phyloP scores from a whole-genome alignment of 2,113 vertebrate species.

The Thalassoma bifasciatum region DNA sequence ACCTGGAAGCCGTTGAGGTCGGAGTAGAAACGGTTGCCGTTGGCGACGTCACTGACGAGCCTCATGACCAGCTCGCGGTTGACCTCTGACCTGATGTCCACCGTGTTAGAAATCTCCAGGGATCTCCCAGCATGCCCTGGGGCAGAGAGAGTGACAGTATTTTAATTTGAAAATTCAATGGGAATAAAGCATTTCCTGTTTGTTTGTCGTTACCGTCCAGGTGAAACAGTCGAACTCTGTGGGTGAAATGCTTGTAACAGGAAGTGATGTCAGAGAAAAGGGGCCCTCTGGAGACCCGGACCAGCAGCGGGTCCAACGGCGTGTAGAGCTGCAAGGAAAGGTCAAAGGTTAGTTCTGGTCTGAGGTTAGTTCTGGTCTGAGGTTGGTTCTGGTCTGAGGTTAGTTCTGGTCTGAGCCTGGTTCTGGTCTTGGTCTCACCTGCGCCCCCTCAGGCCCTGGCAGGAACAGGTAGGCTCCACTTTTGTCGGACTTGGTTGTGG shows the following conservation, averaged over 20 bases:
- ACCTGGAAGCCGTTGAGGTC: conserved; percentile 98
- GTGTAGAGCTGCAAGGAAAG: conserved; percentile 83
- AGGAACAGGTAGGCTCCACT: conserved; percentile 95
- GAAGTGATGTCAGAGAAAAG: conserved; percentile 92
- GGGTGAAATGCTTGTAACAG: conserved; percentile 87
- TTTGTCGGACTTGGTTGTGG: conserved; percentile 86
- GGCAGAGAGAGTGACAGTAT: background rate
- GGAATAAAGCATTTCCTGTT: too few species aligned
- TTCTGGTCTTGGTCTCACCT: conserved; percentile 76
- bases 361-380: too few species aligned
- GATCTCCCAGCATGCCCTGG: conserved; percentile 83
- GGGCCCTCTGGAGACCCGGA: conserved; percentile 87
- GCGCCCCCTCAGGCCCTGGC: conserved; percentile 86
- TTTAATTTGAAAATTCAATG: conserved; percentile 13
- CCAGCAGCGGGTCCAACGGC: conserved; percentile 78
- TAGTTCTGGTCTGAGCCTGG: background rate
- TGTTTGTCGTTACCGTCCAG: conserved; percentile 90
- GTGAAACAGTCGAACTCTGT: conserved; percentile 87
- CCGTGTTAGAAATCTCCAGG: conserved; percentile 90
- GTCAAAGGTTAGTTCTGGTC: conserved; percentile 16
- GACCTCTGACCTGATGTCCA: conserved; percentile 91
- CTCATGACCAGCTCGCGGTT: conserved; percentile 94
- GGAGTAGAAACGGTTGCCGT: conserved; percentile 87
- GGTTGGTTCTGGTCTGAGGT: background rate
- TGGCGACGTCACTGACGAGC: conserved; percentile 88